Evolutionary conservation across 2,888 invertebrate species (phyloP), one percentile per base, ranked within the genome.

Genomic region (Digitonthophagus gazella): DNA sequence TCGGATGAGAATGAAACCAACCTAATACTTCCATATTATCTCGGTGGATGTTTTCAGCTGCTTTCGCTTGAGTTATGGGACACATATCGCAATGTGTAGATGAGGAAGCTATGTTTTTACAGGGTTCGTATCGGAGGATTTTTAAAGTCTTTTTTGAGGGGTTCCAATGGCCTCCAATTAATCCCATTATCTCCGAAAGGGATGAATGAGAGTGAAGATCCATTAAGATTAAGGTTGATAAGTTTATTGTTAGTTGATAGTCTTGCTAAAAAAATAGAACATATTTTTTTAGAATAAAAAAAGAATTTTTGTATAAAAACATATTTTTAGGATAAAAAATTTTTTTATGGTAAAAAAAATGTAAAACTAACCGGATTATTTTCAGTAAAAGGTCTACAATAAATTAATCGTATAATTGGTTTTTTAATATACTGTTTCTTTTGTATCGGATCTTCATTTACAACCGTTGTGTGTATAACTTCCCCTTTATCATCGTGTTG

Each of bases 1-100:
- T 82, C 1, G 92, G 92, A 84, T 92, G 92, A 20, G 92, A 91
- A 84, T 92, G 92, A 82, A 91, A 92, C 93, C 93, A 92, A 18
- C 90, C 92, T 69, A 89, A 84, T 67, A 90, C 86, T 15, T 82
- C 78, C 74, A 79, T 72, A 67, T 75, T 72, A 69, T 78, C 78
- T 8, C 77, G 71, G 3, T 82, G 82, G 19, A 92, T 85, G 22
- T 77, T 77, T 73, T 88, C 88, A 66, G 88, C 87, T 1, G 91
- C 90, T 71, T 80, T 81, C 3, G 89, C 86, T 78, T 91, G 89
- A 2, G 88, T 88, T 15, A 90, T 88, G 0, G 92, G 91, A 76
- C 91, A 91, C 91, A 92, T 92, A 75, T 93, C 92, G 79, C 92
- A 92, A 82, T 91, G 91, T 67, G 90, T 89, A 3, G 86, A 83